These are phyloP conservation scores for Crypturellus tataupa DNA, from an alignment of 2,797 vertebrate genomes.

Conservation along the genomic window DNA sequence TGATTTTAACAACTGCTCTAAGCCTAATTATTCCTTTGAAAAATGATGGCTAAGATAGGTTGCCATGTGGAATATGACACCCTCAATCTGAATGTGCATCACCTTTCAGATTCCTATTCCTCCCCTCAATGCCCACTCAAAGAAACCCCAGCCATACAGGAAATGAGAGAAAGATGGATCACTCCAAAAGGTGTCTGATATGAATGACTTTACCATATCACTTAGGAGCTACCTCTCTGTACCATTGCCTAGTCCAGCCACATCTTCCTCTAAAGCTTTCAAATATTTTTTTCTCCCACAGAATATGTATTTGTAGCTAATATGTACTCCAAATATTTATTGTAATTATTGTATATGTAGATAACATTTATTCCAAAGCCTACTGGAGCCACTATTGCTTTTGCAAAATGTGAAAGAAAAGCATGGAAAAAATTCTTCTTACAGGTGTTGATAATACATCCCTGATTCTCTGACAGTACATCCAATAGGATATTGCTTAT, in stretches of 20 bases:
- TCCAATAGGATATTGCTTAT: neutral
- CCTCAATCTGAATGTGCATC: too few relatives aligned
- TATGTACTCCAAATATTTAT: neutral
- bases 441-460: neutral
- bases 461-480: neutral
- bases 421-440: neutral
- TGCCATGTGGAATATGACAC: too few relatives aligned
- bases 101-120: too few relatives aligned
- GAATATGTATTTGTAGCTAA: neutral
- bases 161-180: too few relatives aligned
- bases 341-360: neutral
- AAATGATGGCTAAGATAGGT: neutral
- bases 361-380: neutral
- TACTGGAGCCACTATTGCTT: neutral
- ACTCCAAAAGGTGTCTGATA: too few relatives aligned
- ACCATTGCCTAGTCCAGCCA: too few relatives aligned
- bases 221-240: neutral
- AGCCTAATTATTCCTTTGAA: neutral
- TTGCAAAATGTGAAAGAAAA: constrained; percentile 4
- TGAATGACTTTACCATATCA: too few relatives aligned
- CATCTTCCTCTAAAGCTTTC: neutral
- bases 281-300: too few relatives aligned
- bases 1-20: neutral
- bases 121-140: too few relatives aligned
- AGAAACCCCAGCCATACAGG: too few relatives aligned